Conservation (phyloP, 2,113 vertebrate species). For the Bubo blakistoni region DNA sequence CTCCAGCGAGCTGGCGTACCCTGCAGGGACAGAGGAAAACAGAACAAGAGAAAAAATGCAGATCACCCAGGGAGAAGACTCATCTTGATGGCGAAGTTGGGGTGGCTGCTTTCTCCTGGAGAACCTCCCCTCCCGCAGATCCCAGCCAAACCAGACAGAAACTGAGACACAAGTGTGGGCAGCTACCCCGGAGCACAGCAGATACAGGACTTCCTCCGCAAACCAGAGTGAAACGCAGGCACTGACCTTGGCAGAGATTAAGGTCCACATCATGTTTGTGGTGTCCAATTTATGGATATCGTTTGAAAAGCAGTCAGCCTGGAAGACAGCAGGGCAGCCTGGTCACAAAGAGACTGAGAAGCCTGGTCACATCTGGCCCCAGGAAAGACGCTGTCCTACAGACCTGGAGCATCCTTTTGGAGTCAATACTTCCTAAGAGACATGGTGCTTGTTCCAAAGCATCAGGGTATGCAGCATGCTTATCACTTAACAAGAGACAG, state of each 20-base stretch:
- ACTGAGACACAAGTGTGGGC: not conserved
- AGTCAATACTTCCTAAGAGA: not conserved
- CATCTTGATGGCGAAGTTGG: not conserved
- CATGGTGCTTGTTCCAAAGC: not conserved
- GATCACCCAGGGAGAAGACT: not conserved
- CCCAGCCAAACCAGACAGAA: not conserved
- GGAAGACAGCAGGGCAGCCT: conserved; percentile 12
- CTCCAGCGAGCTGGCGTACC: conserved; percentile 93
- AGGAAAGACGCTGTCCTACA: not conserved
- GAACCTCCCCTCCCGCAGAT: not conserved
- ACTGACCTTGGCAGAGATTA: conserved; percentile 91
- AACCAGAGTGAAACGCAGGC: not conserved
- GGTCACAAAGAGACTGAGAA: not conserved
- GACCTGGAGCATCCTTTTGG: not conserved
- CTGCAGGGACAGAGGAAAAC: conserved; percentile 61
- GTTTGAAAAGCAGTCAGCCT: conserved; percentile 99
- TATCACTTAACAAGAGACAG: not conserved
- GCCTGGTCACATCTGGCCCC: not conserved
- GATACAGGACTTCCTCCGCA: not conserved
- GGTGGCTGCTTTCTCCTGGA: not conserved
- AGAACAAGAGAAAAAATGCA: not conserved
- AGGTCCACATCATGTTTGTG: conserved; percentile 89
- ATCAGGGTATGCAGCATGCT: not conserved
- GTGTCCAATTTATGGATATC: conserved; percentile 97
- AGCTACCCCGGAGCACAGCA: not conserved